Percentiles rank a stretch among this genome's conserved stretches.
Conservation (phyloP, 2,888 invertebrate genomes). For the Acronicta alni region DNA sequence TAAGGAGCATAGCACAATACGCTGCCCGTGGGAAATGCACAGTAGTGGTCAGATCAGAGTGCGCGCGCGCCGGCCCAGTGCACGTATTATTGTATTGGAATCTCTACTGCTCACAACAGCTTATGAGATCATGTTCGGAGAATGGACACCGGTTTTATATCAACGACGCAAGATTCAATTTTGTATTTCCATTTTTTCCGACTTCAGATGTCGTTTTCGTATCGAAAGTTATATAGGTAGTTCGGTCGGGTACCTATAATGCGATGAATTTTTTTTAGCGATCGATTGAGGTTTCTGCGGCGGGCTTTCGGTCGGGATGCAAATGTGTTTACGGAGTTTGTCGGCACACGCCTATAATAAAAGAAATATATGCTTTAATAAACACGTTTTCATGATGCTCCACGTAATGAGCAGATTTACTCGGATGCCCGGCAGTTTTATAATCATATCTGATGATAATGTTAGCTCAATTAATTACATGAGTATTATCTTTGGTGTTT, state of each 20-base stretch:
- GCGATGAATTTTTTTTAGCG: conserved; percentile 86
- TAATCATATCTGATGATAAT: conserved; percentile 52
- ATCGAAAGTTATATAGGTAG: conserved; percentile 76
- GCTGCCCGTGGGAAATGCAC: conserved; percentile 90
- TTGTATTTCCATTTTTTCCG: conserved; percentile 32
- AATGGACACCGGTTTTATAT: conserved; percentile 57
- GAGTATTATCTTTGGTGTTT: conserved; percentile 9
- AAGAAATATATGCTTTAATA: conserved; percentile 72
- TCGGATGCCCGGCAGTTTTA: conserved; percentile 58
- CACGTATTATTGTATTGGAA: conserved; percentile 88
- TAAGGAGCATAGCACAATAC: conserved; percentile 70
- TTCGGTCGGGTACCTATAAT: conserved; percentile 81
- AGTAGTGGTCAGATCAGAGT: conserved; percentile 89
- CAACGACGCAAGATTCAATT: conserved; percentile 59
- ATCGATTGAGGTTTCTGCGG: conserved; percentile 87
- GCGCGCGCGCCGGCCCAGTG: conserved; percentile 89
- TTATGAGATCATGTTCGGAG: conserved; percentile 64
- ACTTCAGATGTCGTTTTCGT: conserved; percentile 57
- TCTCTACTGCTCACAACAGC: conserved; percentile 75
- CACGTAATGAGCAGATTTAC: conserved; percentile 63
- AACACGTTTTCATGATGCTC: conserved; percentile 70
- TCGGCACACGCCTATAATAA: conserved; percentile 84
- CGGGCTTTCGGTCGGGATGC: conserved; percentile 81
- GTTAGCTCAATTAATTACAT: conserved; percentile 45
- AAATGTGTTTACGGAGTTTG: conserved; percentile 85